Evolutionary conservation across 2,797 vertebrate genomes (phyloP), one percentile per base, ranked within the genome.

Genomic region (Rhinatrema bivittatum): DNA sequence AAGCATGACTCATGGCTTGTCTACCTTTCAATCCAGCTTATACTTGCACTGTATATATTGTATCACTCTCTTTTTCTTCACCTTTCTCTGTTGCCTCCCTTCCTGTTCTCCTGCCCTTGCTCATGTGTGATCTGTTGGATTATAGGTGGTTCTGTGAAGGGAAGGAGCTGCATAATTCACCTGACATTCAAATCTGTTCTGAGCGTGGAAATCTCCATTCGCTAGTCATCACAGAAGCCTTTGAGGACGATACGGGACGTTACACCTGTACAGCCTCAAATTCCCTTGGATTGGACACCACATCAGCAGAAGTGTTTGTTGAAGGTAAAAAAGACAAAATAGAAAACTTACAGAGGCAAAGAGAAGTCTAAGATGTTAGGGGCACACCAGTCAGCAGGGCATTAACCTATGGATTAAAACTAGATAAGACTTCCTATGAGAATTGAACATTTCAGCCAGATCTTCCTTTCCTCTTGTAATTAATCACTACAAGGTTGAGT

Each of bases 121-220:
- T 61, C 69, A 18, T 42, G 6, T 55, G 49, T 62, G 61, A 53
- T 44, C 57, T n/a, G n/a, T n/a, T n/a, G n/a, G n/a, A n/a, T n/a
- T 55, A 35, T 81, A 99, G 96, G 81, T 99, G 96, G 96, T 99
- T 98, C 82, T 99, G 94, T 68, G 96, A 99, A 77, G 94, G 90
- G 16, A 88, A 87, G 13, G 92, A 96, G 62, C 86, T 99, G 12
- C 86, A 86, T 43, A 84, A 80, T 79, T 87, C 86, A 10, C 94
- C 96, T 5, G 94, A 98, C 61, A 88, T 99, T 42, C 91, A 91
- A 53, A 94, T 98, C 75, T 53, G 1, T 44, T 84, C 78, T 50
- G 85, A 85, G 57, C 81, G 87, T 20, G 88, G 66, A 40, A 88
- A 91, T 50, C 79, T 89, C 49, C 94, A 94, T 62, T 90, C 86